Evolutionary conservation across 2,888 invertebrate species (phyloP).

Genomic region (Rhamnusium bicolor): DNA sequence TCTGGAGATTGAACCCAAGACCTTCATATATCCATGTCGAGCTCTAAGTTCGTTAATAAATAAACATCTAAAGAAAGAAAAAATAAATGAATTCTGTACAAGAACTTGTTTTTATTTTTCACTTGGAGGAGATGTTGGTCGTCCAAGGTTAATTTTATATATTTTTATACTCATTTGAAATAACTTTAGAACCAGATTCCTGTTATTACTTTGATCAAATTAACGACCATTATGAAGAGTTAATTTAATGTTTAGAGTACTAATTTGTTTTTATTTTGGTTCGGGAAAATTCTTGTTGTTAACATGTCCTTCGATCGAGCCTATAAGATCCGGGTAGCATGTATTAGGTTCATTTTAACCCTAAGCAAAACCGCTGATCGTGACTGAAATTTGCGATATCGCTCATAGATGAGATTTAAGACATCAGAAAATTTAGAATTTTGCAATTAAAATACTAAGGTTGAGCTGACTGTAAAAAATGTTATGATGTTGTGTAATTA

Average conservation of each 20-base stretch:
- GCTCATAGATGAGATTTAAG: too few relatives aligned
- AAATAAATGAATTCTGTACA: not conserved
- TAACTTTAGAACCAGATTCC: not conserved
- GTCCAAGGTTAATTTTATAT: conserved; percentile 9
- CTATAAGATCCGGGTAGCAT: not conserved
- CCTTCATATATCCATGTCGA: not conserved
- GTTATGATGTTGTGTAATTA: too few relatives aligned
- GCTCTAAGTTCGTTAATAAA: not conserved
- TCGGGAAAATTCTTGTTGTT: not conserved
- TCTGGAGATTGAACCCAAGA: not conserved
- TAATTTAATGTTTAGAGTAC: not conserved
- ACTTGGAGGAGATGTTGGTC: conserved; percentile 6
- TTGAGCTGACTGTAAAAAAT: too few relatives aligned
- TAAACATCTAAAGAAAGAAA: not conserved
- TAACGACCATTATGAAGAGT: not conserved
- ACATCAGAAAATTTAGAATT: too few relatives aligned
- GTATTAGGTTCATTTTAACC: too few relatives aligned
- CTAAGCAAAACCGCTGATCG: too few relatives aligned
- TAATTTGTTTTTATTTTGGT: not conserved
- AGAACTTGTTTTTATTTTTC: conserved; percentile 15
- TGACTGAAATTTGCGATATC: too few relatives aligned
- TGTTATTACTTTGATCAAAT: not conserved
- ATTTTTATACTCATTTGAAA: not conserved
- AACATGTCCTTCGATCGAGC: not conserved
- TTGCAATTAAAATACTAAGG: too few relatives aligned